Conservation (phyloP, 2,113 vertebrate species). For the Chlamydotis undulata region DNA sequence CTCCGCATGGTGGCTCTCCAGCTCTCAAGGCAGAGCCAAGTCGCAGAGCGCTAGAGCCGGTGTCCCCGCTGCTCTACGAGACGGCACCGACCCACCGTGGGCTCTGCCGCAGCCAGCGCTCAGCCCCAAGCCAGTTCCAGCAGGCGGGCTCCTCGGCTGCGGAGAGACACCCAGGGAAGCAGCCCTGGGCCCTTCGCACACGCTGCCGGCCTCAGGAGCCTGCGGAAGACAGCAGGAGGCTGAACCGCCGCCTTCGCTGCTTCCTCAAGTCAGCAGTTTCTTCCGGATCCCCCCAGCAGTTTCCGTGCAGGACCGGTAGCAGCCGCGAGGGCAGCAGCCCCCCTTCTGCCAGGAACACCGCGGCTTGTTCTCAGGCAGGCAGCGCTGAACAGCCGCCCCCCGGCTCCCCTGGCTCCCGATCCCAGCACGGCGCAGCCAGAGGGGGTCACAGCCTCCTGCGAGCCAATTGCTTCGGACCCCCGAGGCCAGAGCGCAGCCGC, state of each 20-base stretch:
- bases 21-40: neutral
- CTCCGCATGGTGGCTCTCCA: accelerated
- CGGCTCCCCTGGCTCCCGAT: accelerated
- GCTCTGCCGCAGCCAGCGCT: accelerated
- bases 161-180: neutral
- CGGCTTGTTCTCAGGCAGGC: accelerated
- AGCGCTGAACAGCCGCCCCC: accelerated
- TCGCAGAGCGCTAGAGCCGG: accelerated
- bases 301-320: neutral
- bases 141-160: accelerated
- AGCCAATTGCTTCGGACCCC: neutral
- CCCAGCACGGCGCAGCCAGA: neutral
- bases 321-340: neutral
- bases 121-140: no score
- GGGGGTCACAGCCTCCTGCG: neutral
- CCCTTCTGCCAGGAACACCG: neutral
- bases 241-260: neutral
- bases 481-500: neutral
- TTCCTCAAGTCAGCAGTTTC: neutral
- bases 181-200: neutral
- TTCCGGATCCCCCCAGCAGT: neutral
- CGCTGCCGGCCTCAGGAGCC: neutral
- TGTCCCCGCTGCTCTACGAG: neutral
- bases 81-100: neutral
- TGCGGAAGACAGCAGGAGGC: neutral